Conservation (phyloP, 1,140 invertebrate genomes). For the Dreissena rostriformis region DNA sequence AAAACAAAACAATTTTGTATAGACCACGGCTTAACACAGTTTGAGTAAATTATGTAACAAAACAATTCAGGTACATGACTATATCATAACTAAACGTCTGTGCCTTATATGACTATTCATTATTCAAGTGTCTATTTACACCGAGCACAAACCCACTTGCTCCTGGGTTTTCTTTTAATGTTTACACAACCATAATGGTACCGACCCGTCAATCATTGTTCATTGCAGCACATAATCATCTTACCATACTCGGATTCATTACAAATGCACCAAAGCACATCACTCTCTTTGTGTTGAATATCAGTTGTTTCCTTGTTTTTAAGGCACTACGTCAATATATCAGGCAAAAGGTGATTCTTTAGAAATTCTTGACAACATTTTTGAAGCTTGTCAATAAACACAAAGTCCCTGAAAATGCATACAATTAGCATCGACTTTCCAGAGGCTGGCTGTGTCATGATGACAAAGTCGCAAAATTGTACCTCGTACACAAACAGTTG, state of each 20-base stretch:
- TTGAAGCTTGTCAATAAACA: not conserved
- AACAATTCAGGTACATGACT: no score
- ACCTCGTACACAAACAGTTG: not conserved
- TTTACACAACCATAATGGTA: constrained; percentile 14
- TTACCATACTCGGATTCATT: constrained; percentile 3
- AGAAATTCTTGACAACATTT: not conserved
- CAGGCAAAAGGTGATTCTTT: not conserved
- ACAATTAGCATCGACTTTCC: not conserved
- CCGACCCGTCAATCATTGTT: not conserved
- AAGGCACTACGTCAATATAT: not conserved
- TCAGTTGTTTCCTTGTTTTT: not conserved
- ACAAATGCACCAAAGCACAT: constrained; percentile 18
- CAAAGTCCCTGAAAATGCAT: not conserved
- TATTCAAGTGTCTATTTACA: no score
- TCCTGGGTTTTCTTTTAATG: constrained; percentile 6
- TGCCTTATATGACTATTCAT: no score
- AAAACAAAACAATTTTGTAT: no score
- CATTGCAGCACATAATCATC: not conserved
- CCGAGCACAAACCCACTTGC: not conserved
- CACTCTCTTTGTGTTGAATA: no score
- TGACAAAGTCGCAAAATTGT: not conserved
- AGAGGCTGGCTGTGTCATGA: not conserved
- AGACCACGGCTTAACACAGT: no score
- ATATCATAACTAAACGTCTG: no score
- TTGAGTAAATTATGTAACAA: no score